A percentile compares a stretch with the other conserved stretches of the same genome.
Conservation (phyloP, 2,113 vertebrate genomes). For the Neopipo cinnamomea region DNA sequence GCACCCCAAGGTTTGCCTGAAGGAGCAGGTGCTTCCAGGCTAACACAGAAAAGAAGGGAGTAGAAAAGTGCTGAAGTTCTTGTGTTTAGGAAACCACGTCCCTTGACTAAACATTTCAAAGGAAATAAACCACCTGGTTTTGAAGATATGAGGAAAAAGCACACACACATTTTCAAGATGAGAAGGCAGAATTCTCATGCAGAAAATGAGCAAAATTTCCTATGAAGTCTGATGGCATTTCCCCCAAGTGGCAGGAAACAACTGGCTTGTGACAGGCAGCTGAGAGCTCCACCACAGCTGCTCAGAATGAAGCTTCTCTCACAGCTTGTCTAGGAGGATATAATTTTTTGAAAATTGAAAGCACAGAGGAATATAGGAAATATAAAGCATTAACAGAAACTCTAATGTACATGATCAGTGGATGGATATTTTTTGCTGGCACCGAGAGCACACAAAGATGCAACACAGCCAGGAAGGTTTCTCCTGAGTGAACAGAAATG, state of each 20-base stretch:
- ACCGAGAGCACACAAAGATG: background rate
- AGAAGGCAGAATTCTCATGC: background rate
- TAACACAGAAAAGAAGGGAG: background rate
- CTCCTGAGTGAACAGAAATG: background rate
- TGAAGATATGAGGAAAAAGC: background rate
- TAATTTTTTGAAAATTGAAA: background rate
- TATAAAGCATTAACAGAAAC: background rate
- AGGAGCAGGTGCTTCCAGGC: background rate
- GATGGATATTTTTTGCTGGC: background rate
- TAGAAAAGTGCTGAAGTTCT: background rate
- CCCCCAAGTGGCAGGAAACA: background rate
- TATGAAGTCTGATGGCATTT: background rate
- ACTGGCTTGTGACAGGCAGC: background rate
- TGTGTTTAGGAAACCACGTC: background rate
- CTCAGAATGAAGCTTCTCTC: background rate
- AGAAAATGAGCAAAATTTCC: background rate
- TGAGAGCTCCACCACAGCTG: background rate
- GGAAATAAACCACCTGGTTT: slow-evolving; percentile 13
- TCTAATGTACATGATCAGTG: background rate
- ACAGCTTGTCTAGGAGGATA: background rate
- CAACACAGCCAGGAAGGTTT: background rate
- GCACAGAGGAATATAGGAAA: background rate
- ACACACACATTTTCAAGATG: background rate
- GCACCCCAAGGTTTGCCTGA: background rate
- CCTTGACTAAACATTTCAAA: slow-evolving; percentile 39